These are phyloP conservation scores for Dipodomys ordii DNA, from an alignment of 2,113 vertebrate genomes.

Conservation along the genomic window DNA sequence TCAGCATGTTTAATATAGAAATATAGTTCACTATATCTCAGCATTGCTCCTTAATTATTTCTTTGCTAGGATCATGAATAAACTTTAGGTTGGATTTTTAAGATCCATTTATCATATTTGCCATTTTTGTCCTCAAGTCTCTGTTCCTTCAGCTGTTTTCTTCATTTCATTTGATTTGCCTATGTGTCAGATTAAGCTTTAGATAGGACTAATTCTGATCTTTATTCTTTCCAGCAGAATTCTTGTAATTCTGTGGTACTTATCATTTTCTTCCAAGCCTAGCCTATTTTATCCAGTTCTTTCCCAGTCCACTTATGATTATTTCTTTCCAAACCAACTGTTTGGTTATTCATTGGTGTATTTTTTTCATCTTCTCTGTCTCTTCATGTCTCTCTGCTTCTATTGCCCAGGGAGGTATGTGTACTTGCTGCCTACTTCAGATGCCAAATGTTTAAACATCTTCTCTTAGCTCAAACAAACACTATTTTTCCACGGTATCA, in stretches of 20 bases:
- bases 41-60: background rate
- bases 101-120: background rate
- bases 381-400: background rate
- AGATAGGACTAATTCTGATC: conserved; percentile 3
- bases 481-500: background rate
- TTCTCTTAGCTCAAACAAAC: background rate
- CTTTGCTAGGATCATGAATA: background rate
- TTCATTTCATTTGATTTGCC: background rate
- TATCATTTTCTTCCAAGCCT: background rate
- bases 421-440: background rate
- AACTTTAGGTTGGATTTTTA: background rate
- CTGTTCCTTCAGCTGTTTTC: background rate
- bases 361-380: background rate
- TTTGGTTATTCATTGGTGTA: too few species aligned
- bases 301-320: background rate
- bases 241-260: background rate
- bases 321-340: background rate
- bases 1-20: background rate
- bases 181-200: background rate
- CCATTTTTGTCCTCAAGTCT: background rate
- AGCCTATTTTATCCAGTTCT: background rate
- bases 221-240: conserved; percentile 34
- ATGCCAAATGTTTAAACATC: background rate
- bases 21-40: background rate
- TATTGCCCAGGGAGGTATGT: background rate